phyloP scores from a whole-genome alignment of 2,888 invertebrate species.

The Orthonychiurus folsomi region DNA sequence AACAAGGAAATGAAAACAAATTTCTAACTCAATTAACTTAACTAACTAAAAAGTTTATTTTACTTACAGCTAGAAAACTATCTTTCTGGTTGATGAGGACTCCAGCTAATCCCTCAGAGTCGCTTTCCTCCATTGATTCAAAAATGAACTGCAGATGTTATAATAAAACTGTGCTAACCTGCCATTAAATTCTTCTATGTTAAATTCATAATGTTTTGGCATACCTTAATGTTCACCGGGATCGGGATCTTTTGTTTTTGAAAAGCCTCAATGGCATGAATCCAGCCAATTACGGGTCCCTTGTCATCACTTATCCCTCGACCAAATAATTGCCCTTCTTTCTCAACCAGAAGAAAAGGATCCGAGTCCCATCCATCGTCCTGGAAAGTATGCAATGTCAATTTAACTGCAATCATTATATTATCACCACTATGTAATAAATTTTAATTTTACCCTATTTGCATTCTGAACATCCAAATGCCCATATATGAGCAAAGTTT shows the following conservation, averaged over 20 bases:
- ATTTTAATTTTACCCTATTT: conserved; percentile 47
- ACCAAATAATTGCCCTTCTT: conserved; percentile 79
- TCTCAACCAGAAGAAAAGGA: conserved; percentile 81
- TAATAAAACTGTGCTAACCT: neutral
- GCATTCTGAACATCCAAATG: conserved; percentile 98
- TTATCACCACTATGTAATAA: neutral
- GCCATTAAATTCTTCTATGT: neutral
- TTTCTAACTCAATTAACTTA: neutral
- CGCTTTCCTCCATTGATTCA: conserved; percentile 98
- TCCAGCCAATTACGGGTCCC: conserved; percentile 89
- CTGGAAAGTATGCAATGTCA: conserved; percentile 38
- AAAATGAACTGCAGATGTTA: conserved; percentile 69
- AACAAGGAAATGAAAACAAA: neutral
- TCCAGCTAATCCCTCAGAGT: conserved; percentile 89
- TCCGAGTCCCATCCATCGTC: conserved; percentile 94
- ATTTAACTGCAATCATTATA: conserved; percentile 11
- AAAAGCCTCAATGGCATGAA: conserved; percentile 84
- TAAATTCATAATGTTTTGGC: neutral
- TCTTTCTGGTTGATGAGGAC: conserved; percentile 62
- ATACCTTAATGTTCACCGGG: conserved; percentile 56
- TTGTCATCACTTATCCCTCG: conserved; percentile 91
- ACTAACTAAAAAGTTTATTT: neutral
- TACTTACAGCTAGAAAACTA: conserved; percentile 58
- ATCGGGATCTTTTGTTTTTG: conserved; percentile 59
- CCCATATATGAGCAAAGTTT: conserved; percentile 88